Evolutionary conservation across 92 coral and sea anemone species (phyloP).

Genomic region (Desmophyllum pertusum): DNA sequence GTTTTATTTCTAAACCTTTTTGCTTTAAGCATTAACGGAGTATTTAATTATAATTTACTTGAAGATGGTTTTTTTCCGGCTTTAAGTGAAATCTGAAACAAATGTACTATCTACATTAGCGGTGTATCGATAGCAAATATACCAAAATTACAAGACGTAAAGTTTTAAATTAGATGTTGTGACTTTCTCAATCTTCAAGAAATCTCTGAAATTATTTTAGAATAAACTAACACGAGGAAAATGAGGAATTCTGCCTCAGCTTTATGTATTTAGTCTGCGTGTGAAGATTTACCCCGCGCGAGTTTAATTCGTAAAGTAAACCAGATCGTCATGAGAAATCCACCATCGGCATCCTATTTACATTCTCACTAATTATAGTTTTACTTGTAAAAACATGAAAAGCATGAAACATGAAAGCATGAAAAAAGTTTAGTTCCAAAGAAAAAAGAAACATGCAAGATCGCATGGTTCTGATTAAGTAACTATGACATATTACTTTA

Average conservation of each 20-base stretch:
- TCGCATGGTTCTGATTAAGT: no score
- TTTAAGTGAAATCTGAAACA: neutral
- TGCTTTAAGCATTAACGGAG: neutral
- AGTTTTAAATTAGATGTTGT: neutral
- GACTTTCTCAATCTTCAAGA: neutral
- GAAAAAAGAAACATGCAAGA: no score
- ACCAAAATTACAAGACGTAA: neutral
- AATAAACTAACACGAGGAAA: neutral
- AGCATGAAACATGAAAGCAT: no score
- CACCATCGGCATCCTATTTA: no score
- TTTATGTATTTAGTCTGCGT: neutral
- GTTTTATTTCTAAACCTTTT: neutral
- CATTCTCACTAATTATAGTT: neutral
- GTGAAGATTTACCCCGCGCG: neutral
- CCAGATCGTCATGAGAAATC: neutral
- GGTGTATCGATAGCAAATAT: neutral
- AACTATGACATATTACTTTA: no score
- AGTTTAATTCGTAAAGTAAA: neutral
- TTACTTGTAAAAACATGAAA: neutral
- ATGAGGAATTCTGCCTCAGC: neutral
- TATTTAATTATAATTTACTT: neutral
- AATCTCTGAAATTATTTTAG: neutral
- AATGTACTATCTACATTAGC: neutral
- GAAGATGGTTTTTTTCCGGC: neutral
- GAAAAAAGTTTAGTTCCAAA: no score